A percentile compares a stretch with the other conserved stretches of the same genome.
Evolutionary conservation across 2,888 invertebrate species (phyloP).

Genomic region (Dione vanillae): DNA sequence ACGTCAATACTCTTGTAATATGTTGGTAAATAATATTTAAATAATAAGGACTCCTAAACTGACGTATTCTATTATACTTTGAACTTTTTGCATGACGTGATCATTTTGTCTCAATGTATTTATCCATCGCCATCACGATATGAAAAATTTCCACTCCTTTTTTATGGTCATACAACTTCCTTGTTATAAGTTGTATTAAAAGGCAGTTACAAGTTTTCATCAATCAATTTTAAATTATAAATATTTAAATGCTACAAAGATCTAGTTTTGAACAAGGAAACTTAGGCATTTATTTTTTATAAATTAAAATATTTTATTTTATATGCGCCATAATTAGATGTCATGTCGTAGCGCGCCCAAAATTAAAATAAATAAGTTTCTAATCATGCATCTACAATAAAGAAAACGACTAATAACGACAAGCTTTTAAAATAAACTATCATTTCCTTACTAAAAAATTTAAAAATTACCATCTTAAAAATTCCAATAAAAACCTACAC

Average conservation of each 20-base stretch:
- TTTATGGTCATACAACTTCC: constrained; percentile 1
- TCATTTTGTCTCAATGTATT: constrained; percentile 1
- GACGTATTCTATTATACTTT: constrained; percentile 4
- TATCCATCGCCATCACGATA: not conserved
- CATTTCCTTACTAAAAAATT: no score
- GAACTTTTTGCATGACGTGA: constrained; percentile 5
- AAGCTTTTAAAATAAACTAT: no score
- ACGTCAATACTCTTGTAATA: not conserved
- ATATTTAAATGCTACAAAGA: not conserved
- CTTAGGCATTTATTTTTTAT: no score
- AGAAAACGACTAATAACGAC: no score
- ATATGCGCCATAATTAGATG: no score
- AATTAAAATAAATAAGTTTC: no score
- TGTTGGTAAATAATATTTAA: not conserved
- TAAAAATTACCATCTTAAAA: no score
- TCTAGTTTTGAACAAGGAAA: no score
- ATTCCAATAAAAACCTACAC: no score
- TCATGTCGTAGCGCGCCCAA: no score
- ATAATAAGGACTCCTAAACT: not conserved
- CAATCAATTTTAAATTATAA: not conserved
- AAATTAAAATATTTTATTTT: not conserved
- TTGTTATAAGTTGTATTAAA: not conserved
- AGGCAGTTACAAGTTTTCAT: not conserved
- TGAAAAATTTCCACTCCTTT: constrained; percentile 9
- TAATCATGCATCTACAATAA: no score